A percentile compares a stretch with the other conserved stretches of the same genome.
These are phyloP conservation scores for Phragmatobia fuliginosa DNA, from an alignment of 2,888 invertebrate genomes.

Conservation along the genomic window DNA sequence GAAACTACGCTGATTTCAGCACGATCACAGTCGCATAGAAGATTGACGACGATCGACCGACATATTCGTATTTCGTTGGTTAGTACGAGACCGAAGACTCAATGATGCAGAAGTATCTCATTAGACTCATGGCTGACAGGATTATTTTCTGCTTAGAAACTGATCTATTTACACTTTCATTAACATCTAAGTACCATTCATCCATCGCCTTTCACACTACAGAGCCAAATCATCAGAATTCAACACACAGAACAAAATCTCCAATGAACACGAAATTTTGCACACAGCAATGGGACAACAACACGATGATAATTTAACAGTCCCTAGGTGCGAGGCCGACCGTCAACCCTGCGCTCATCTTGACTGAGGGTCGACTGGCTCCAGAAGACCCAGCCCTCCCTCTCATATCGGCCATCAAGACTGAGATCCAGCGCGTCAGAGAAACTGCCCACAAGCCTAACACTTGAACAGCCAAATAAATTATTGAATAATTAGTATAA, in stretches of 20 bases:
- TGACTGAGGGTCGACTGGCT: constrained; percentile 86
- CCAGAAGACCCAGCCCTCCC: constrained; percentile 92
- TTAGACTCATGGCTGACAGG: too few relatives aligned
- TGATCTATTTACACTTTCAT: background rate
- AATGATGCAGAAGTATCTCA: too few relatives aligned
- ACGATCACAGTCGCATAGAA: too few relatives aligned
- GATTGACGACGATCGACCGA: too few relatives aligned
- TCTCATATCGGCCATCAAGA: constrained; percentile 94
- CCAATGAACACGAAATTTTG: constrained; percentile 47
- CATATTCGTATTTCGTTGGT: too few relatives aligned
- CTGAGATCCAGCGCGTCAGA: constrained; percentile 86
- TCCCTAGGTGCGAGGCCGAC: constrained; percentile 61
- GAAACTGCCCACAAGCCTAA: constrained; percentile 70
- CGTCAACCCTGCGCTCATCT: constrained; percentile 78
- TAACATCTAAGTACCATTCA: background rate
- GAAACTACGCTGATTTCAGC: too few relatives aligned
- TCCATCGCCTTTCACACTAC: constrained; percentile 6
- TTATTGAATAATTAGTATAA: constrained; percentile 12
- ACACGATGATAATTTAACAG: constrained; percentile 66
- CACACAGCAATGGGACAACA: constrained; percentile 63
- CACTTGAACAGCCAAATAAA: constrained; percentile 39
- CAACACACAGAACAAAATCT: constrained; percentile 18
- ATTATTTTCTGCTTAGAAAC: background rate
- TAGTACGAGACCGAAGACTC: too few relatives aligned
- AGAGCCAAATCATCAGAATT: constrained; percentile 14